phyloP scores from a whole-genome alignment of 1,140 invertebrate genomes.

The Drosophila grimshawi region DNA sequence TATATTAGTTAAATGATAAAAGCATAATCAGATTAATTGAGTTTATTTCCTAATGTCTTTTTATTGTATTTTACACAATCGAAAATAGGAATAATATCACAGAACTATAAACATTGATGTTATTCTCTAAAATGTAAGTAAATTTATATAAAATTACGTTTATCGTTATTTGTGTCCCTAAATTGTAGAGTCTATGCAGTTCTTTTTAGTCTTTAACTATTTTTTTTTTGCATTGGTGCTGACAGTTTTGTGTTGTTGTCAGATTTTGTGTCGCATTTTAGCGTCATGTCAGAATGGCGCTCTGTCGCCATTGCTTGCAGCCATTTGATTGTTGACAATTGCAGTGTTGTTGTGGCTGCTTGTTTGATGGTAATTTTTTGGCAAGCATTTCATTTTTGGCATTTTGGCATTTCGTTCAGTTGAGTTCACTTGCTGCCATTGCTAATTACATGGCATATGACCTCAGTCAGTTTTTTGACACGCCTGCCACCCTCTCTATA shows the following conservation, averaged over 20 bases:
- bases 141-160: too few species aligned
- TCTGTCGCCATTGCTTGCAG: conserved; percentile 27
- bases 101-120: too few species aligned
- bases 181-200: conserved; percentile 7
- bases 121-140: too few species aligned
- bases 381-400: conserved; percentile 41
- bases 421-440: conserved; percentile 43
- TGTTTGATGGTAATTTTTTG: conserved; percentile 26
- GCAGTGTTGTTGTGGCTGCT: conserved; percentile 8
- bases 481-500: conserved; percentile 23
- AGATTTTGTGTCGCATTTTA: conserved; percentile 27
- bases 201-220: neutral
- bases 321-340: conserved; percentile 43
- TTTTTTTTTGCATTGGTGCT: neutral
- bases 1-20: too few species aligned
- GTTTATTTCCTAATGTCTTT: too few species aligned
- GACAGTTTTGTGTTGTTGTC: conserved; percentile 15
- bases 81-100: too few species aligned
- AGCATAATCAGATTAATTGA: too few species aligned
- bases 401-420: conserved; percentile 48
- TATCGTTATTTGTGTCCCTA: neutral
- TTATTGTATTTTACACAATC: too few species aligned
- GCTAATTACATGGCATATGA: conserved; percentile 73
- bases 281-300: conserved; percentile 35
- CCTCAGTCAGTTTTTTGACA: conserved; percentile 62